Evolutionary conservation across 2,797 vertebrate species (phyloP), one percentile per base, ranked within the genome.

Genomic region (Triplophysa bombifrons): DNA sequence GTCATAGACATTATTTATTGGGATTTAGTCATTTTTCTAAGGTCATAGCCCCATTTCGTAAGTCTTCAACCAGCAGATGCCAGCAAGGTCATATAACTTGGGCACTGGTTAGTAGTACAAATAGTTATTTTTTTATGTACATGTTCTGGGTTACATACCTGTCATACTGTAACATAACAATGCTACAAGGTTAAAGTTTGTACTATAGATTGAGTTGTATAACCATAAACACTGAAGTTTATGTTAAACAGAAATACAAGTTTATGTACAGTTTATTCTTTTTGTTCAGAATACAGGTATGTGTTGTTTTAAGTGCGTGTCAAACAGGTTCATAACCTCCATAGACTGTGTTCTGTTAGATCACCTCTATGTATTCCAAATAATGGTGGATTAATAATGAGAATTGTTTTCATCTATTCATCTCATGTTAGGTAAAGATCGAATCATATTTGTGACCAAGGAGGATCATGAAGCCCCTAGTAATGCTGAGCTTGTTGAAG

Each of bases 371-470:
- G n/a, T 55, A 53, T n/a, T 22, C 19, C 19, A 6, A 53, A n/a
- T 11, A 63, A 11, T n/a, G 27, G 3, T 12, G 63, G 51, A 17
- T n/a, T 63, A 60, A 38, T 38, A 38, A 38, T 38, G 6, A 38
- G 34, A 7, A 7, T 38, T 38, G 34, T 38, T 38, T 38, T 38
- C 34, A 14, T 53, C 6, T 67, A 55, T 81, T 30, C 27, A 5
- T 20, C 51, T 80, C 12, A 17, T 3, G 3, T 7, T 80, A 99
- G 98, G 98, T 88, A 99, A 99, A 90, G 97, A 99, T 88, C 95
- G 90, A 65, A 94, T 99, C 80, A 99, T 99, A 88, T 99, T 99
- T 90, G 98, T 96, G 56, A 99, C 98, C 72, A 99, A 98, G 86
- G 98, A 99, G 87, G 98, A 99, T 85, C 97, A 99, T 0, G 97